Percentiles rank a stretch among this genome's conserved stretches.
phyloP scores from a whole-genome alignment of 2,888 invertebrate species.

The Autographa gamma region DNA sequence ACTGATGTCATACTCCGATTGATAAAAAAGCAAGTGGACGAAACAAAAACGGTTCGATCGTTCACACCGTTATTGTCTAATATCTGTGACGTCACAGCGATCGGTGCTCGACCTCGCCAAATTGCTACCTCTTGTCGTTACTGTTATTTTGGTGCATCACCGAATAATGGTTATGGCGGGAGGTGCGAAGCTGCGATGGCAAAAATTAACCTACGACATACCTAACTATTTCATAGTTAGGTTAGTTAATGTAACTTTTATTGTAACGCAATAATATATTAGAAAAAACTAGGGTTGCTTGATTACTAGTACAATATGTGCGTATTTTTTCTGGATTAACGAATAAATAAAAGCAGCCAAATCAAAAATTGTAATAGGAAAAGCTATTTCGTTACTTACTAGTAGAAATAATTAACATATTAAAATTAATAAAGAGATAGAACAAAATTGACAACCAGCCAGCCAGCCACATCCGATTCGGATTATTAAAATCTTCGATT shows the following conservation, averaged over 20 bases:
- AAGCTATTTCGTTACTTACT: too few relatives aligned
- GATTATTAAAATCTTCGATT: constrained; percentile 57
- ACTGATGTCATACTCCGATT: background rate
- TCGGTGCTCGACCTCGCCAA: constrained; percentile 33
- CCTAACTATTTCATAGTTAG: too few relatives aligned
- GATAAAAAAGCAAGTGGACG: constrained; percentile 2
- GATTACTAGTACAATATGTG: too few relatives aligned
- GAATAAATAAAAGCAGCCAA: background rate
- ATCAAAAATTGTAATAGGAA: too few relatives aligned
- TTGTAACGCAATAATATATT: background rate
- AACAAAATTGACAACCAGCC: too few relatives aligned
- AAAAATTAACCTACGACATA: too few relatives aligned
- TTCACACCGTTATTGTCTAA: constrained; percentile 22
- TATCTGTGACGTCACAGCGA: constrained; percentile 36
- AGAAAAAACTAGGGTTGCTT: too few relatives aligned
- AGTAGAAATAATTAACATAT: too few relatives aligned
- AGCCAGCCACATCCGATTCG: background rate
- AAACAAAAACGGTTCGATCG: constrained; percentile 17
- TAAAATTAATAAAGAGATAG: too few relatives aligned
- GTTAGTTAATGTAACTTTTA: too few relatives aligned
- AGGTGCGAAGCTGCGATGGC: background rate
- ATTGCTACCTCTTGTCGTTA: constrained; percentile 40
- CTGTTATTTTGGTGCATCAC: constrained; percentile 34
- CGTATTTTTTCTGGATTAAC: too few relatives aligned
- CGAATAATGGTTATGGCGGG: constrained; percentile 22